Base-by-base conservation (phyloP, 2,888 invertebrate species). In the Lepidochrysops patricia region DNA sequence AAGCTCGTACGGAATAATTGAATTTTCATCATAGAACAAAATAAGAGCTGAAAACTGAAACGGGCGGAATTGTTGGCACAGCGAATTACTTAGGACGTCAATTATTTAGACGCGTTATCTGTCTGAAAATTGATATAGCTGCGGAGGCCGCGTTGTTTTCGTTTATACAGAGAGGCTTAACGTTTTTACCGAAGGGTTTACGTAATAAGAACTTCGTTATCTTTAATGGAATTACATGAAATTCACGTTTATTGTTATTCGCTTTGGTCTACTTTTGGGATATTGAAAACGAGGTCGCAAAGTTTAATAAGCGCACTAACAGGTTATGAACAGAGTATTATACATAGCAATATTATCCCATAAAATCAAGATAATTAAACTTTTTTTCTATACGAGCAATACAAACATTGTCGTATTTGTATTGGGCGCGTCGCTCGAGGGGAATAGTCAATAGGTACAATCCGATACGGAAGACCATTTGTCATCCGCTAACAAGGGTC, bases 11-110 rank as follows among this genome's bases (percentile, higher is more conserved):
- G 82, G 82, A 84, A 87, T 89, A 88, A 89, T 89, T 89, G 82
- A 88, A 88, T 89, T 88, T 86, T 79, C 86, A 84, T 85, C 87
- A 82, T 82, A 81, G 84, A 82, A 84, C 82, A 83, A 85, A 87
- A 88, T 86, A 84, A 85, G 81, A 84, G 77, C 79, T 83, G 85
- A 84, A 86, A 84, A 86, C 85, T 85, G 86, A 84, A 84, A 81
- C 85, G 81, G 73, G 77, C 72, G 83, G 84, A 82, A 85, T 84
- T 86, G 86, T 87, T 86, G 82, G 82, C 80, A 76, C 76, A 80
- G 74, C 75, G 82, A 83, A 86, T 88, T 86, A 85, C 84, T 87
- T 82, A 74, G 78, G 76, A 81, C 82, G 82, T 85, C 82, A 83
- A 82, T 84, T 84, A 85, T 83, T 82, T 83, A 81, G 80, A 78